Evolutionary conservation across 2,113 vertebrate genomes (phyloP).

Genomic region (Quiscalus mexicanus): DNA sequence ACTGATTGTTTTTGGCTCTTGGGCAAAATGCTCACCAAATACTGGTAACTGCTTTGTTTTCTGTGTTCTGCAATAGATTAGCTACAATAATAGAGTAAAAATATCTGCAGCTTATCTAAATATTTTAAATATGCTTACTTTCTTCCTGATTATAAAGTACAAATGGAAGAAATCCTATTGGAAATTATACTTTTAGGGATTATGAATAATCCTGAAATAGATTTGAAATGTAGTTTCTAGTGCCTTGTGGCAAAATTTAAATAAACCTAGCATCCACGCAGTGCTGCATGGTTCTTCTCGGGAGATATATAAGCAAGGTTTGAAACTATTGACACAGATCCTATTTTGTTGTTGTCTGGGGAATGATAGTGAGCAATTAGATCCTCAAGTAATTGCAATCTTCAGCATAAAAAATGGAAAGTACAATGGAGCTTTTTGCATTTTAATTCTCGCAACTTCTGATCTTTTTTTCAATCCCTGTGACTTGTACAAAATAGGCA

Average conservation of each 20-base stretch:
- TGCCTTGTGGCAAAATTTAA: neutral
- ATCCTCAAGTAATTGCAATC: neutral
- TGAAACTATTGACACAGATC: neutral
- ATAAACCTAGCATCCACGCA: neutral
- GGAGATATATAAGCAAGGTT: neutral
- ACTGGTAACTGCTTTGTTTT: neutral
- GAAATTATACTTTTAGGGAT: neutral
- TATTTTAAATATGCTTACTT: neutral
- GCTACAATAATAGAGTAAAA: neutral
- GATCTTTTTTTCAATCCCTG: neutral
- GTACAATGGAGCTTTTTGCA: neutral
- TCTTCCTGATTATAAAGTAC: neutral
- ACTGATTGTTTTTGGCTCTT: neutral
- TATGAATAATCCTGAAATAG: neutral
- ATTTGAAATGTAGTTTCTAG: neutral
- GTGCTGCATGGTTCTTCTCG: neutral
- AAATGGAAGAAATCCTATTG: neutral
- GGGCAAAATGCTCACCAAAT: neutral
- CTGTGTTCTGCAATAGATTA: neutral
- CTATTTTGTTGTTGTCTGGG: neutral
- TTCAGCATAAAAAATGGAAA: neutral
- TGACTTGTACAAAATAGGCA: neutral
- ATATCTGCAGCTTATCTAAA: neutral
- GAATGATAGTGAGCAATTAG: neutral
- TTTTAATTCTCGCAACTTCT: neutral